Evolutionary conservation across 1,140 invertebrate genomes (phyloP).

Genomic region (Leptopilina clavipes): DNA sequence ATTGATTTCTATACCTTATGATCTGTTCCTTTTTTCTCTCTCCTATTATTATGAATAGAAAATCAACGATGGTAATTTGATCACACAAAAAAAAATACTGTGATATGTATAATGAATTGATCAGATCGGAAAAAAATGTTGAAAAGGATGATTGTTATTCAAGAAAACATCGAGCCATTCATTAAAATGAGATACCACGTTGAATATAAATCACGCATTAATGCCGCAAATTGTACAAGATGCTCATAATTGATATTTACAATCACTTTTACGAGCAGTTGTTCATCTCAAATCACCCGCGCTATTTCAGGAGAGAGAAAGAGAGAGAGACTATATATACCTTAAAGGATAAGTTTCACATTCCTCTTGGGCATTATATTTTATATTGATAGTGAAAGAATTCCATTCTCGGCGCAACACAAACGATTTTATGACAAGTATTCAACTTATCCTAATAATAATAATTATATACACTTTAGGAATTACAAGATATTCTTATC

Average conservation of each 20-base stretch:
- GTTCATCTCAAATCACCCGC: neutral
- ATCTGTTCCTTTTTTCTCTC: neutral
- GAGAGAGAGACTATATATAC: too few relatives aligned
- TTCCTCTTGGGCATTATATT: neutral
- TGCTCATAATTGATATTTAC: constrained; percentile 26
- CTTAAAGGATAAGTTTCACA: neutral
- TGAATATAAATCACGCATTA: constrained; percentile 22
- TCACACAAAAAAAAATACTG: neutral
- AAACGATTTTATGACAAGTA: too few relatives aligned
- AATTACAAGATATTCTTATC: too few relatives aligned
- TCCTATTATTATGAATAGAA: neutral
- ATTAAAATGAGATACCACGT: neutral
- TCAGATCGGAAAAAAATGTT: neutral
- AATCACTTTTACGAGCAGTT: constrained; percentile 22
- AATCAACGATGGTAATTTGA: constrained; percentile 5
- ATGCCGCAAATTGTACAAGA: neutral
- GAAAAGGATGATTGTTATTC: neutral
- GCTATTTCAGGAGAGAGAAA: neutral
- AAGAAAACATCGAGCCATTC: constrained; percentile 12
- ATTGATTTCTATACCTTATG: neutral
- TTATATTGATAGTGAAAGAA: too few relatives aligned
- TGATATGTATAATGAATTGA: constrained; percentile 4
- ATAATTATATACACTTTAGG: too few relatives aligned
- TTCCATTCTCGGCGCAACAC: too few relatives aligned
- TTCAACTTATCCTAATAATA: too few relatives aligned